Percentiles rank a stretch among this genome's conserved stretches.
These are phyloP conservation scores for Bergia puertoricense DNA, from an alignment of 92 coral and sea anemone genomes.

Conservation along the genomic window DNA sequence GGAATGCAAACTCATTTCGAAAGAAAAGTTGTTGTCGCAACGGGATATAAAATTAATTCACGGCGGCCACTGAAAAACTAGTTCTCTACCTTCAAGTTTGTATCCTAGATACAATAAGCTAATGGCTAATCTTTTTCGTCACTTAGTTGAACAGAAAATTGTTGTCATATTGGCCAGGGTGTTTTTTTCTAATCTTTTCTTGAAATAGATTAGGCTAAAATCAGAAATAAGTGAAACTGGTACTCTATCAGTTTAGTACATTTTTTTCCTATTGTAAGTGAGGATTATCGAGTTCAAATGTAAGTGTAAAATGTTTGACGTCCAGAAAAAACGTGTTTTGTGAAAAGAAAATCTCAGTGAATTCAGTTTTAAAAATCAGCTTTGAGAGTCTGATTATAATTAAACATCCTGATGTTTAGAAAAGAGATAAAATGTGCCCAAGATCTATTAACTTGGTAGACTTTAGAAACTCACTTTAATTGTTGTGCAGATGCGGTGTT, in stretches of 20 bases:
- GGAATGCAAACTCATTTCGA: constrained; percentile 9
- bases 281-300: background rate
- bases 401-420: background rate
- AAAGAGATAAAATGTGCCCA: background rate
- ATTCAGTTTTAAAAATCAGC: background rate
- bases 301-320: background rate
- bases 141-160: background rate
- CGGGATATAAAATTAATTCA: background rate
- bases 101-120: background rate
- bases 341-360: background rate
- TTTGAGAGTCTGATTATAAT: background rate
- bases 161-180: too few species aligned
- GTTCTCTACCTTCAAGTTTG: background rate
- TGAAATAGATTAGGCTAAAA: background rate
- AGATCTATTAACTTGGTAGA: background rate
- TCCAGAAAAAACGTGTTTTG: background rate
- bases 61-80: background rate
- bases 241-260: background rate
- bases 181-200: background rate
- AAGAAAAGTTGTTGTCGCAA: background rate
- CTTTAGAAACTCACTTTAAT: background rate
- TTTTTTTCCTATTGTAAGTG: background rate
- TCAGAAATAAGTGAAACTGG: background rate
- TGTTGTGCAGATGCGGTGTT: background rate
- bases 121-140: background rate